phyloP scores from a whole-genome alignment of 2,888 invertebrate species.

The Omphaloscelis lunosa region DNA sequence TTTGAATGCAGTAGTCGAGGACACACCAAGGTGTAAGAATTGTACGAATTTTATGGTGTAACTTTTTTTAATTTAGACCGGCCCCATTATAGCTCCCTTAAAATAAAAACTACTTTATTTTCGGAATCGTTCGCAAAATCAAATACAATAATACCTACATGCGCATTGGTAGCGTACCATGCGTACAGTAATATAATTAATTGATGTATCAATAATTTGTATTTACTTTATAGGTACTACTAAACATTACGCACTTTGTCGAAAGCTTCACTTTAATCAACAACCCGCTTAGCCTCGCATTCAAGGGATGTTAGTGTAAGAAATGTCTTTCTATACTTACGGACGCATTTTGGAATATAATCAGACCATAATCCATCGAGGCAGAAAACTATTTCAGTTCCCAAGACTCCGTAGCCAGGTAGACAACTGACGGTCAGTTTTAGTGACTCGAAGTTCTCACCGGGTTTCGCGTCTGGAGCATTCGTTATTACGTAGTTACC shows the following conservation, averaged over 20 bases:
- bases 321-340: conserved; percentile 59
- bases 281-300: neutral
- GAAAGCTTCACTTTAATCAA: neutral
- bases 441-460: conserved; percentile 67
- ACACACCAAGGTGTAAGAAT: too few relatives aligned
- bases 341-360: conserved; percentile 64
- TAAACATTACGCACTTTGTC: neutral
- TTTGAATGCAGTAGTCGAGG: neutral
- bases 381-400: conserved; percentile 67
- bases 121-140: neutral
- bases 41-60: too few relatives aligned
- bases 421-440: conserved; percentile 75
- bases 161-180: neutral
- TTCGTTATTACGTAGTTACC: conserved; percentile 73
- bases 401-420: conserved; percentile 71
- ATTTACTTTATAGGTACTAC: neutral
- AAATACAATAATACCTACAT: too few relatives aligned
- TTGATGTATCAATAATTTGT: neutral
- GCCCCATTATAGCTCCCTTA: conserved; percentile 13
- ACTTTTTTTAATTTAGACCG: neutral
- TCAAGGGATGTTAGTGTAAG: neutral
- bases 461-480: conserved; percentile 70
- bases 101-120: neutral
- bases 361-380: conserved; percentile 74
- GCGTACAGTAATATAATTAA: neutral